Base-by-base conservation (phyloP, 23 tunicate genomes). In the Botrylloides violaceus region DNA sequence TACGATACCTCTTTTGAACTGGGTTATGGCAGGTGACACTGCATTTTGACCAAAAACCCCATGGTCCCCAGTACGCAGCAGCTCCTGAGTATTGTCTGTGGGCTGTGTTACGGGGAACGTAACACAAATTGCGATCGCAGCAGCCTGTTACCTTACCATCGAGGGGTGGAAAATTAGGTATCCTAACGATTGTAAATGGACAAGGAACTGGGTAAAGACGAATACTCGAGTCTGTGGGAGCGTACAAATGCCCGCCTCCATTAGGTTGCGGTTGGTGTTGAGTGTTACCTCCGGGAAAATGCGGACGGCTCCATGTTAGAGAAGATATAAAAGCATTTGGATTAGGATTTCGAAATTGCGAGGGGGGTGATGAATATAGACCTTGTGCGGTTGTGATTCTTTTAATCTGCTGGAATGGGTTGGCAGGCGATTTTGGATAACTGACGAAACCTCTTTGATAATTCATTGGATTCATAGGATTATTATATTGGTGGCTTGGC, bases 101-200 rank as follows among this genome's bases (percentile, higher is more conserved):
- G 4, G 37, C 29, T 5, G 32, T 37, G 26, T 39, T 32, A 4
- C 58, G 56, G 12, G 29, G 29, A 20, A 68, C 32, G 58, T 68
- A 68, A 22, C 74, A 68, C 6, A 68, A 25, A 43, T 68, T 68
- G 19, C 74, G 36, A 43, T 68, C 74, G 32, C 74, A 68, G 57
- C 74, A 68, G 12, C 58, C 74, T n/a, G 36, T 43, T 19, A 68
- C 32, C 37, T 68, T 68, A 32, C 74, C 74, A 6, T 68, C 74
- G 4, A 68, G 32, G 28, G 74, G 49, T 32, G 74, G 74, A 68
- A 68, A 68, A 36, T 68, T 68, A n/a, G 74, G 74, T 15, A 68
- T 68, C 37, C 74, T 68, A 1, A 68, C 26, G 28, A 39, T 37
- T 4, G 56, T 68, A 43, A 32, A 68, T 24, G 74, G 74, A 37